A percentile compares a stretch with the other conserved stretches of the same genome.
Conservation (phyloP, 2,888 invertebrate genomes). For the Yponomeuta cagnagella region DNA sequence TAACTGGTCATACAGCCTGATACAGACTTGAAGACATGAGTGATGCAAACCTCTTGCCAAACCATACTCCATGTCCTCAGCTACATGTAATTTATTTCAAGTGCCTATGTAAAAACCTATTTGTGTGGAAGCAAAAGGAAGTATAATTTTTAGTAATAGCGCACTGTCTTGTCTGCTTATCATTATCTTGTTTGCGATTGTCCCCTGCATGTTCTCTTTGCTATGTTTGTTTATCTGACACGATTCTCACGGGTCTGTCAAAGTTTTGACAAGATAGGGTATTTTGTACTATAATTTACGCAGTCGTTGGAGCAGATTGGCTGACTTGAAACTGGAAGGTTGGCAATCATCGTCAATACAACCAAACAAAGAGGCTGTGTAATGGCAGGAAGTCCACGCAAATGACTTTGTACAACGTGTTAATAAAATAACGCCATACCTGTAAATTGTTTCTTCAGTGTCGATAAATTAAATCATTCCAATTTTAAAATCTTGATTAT, state of each 20-base stretch:
- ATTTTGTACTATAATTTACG: neutral
- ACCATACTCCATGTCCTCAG: neutral
- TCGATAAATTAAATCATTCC: no score
- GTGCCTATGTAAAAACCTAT: neutral
- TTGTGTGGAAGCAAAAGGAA: neutral
- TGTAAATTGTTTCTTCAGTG: no score
- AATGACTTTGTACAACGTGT: no score
- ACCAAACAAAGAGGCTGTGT: no score
- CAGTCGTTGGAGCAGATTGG: no score
- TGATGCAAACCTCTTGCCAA: neutral
- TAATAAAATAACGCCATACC: no score
- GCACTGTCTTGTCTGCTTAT: neutral
- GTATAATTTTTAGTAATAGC: neutral
- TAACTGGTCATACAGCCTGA: no score
- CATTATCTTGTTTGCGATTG: slow-evolving; percentile 1
- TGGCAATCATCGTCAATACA: no score
- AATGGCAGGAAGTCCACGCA: no score
- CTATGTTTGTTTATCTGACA: neutral
- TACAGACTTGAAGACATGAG: no score
- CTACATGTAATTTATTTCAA: neutral
- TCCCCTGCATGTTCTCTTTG: neutral
- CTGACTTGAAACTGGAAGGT: no score
- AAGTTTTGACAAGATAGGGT: neutral
- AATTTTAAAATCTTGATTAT: no score
- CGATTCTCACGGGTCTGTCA: neutral